Percentiles rank a stretch among this genome's conserved stretches.
Conservation (phyloP, 2,113 vertebrate genomes). For the Choloepus hoffmanni region DNA sequence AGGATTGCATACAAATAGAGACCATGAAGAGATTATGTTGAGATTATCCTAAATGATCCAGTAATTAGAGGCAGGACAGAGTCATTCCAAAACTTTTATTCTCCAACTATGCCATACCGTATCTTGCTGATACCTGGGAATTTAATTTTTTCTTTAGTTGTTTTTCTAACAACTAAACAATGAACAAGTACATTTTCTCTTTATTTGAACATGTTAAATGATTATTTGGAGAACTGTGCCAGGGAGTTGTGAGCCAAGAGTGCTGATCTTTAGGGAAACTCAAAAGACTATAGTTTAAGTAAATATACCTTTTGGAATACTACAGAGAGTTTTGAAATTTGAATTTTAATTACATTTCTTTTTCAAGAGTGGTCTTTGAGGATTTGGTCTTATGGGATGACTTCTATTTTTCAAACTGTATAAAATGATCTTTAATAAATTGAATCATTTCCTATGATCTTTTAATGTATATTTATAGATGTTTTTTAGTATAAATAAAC, state of each 20-base stretch:
- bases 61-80: not conserved
- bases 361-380: slow-evolving; percentile 51
- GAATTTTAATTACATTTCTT: slow-evolving; percentile 66
- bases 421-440: slow-evolving; percentile 57
- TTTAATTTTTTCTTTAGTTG: not conserved
- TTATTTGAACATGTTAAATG: slow-evolving; percentile 54
- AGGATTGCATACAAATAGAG: slow-evolving; percentile 33
- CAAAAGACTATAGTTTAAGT: slow-evolving; percentile 42
- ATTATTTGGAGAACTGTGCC: slow-evolving; percentile 41
- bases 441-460: not conserved
- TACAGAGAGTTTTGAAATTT: slow-evolving; percentile 60
- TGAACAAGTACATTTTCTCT: slow-evolving; percentile 37
- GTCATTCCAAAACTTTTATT: not conserved
- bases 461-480: slow-evolving; percentile 7
- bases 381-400: slow-evolving; percentile 17
- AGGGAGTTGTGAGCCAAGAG: slow-evolving; percentile 16
- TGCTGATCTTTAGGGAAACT: slow-evolving; percentile 14
- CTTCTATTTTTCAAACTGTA: slow-evolving; percentile 50
- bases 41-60: not conserved
- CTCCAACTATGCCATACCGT: not conserved
- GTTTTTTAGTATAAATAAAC: not conserved
- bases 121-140: not conserved
- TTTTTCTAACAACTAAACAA: slow-evolving; percentile 42
- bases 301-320: slow-evolving; percentile 50
- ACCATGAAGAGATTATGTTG: not conserved